A percentile compares a stretch with the other conserved stretches of the same genome.
These are phyloP conservation scores for Mythimna albipuncta DNA, from an alignment of 2,888 invertebrate species.

Conservation along the genomic window DNA sequence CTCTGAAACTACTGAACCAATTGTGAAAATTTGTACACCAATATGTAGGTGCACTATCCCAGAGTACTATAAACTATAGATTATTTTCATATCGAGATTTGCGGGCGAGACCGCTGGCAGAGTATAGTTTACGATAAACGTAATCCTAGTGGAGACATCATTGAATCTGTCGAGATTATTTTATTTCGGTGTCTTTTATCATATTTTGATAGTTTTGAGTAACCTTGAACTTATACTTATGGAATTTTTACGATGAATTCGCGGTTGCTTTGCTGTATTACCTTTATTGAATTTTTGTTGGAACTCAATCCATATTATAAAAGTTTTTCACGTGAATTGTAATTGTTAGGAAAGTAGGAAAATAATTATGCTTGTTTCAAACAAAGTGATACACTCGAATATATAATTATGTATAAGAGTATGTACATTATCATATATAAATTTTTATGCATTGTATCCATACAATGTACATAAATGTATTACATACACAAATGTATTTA, in stretches of 20 bases:
- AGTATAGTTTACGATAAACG: not conserved
- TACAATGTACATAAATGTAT: constrained; percentile 56
- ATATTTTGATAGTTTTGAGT: not conserved
- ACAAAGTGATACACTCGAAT: constrained; percentile 47
- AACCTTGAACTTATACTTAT: not conserved
- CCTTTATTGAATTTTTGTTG: not conserved
- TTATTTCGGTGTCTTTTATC: constrained; percentile 27
- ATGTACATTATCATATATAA: constrained; percentile 48
- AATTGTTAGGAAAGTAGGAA: constrained; percentile 14
- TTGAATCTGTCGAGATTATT: constrained; percentile 44
- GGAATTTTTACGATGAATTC: not conserved
- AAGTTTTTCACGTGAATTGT: not conserved
- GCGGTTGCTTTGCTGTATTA: not conserved
- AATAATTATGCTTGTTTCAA: constrained; percentile 27
- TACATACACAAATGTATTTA: constrained; percentile 51
- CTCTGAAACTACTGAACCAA: too few relatives aligned
- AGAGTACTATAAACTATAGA: too few relatives aligned
- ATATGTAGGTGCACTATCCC: too few relatives aligned
- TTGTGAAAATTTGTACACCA: too few relatives aligned
- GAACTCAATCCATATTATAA: not conserved
- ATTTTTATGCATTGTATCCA: constrained; percentile 21
- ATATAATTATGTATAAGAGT: constrained; percentile 54
- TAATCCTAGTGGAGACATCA: constrained; percentile 4
- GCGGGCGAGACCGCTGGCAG: too few relatives aligned
- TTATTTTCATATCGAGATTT: too few relatives aligned